These are phyloP conservation scores for Lampris megalopsis DNA, from an alignment of 2,113 vertebrate genomes.

Conservation along the genomic window DNA sequence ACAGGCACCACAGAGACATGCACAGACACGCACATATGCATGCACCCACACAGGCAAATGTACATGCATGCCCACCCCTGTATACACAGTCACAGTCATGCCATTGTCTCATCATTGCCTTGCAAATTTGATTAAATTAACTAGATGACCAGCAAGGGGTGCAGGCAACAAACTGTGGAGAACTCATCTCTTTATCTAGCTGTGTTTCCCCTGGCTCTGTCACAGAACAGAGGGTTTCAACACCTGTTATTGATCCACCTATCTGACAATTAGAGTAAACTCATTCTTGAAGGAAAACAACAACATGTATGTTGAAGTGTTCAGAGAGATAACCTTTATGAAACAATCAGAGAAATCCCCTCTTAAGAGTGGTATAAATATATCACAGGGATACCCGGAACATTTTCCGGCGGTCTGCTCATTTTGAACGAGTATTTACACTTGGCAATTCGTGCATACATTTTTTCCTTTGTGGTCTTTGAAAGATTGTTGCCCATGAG, in stretches of 20 bases:
- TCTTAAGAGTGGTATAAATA: background rate
- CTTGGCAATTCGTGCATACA: background rate
- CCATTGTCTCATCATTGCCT: constrained; percentile 39
- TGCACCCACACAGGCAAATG: background rate
- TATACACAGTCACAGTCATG: constrained; percentile 23
- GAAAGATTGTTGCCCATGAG: background rate
- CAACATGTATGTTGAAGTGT: background rate
- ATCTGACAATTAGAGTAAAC: constrained; percentile 27
- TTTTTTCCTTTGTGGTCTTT: background rate
- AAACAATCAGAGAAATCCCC: background rate
- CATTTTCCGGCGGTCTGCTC: no score
- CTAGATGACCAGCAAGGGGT: constrained; percentile 15
- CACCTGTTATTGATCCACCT: constrained; percentile 11
- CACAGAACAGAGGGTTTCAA: constrained; percentile 1
- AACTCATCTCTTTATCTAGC: constrained; percentile 12
- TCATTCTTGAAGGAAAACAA: background rate
- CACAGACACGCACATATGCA: background rate
- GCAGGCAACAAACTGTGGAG: constrained; percentile 17
- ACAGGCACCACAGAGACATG: constrained; percentile 4
- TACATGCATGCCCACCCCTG: background rate
- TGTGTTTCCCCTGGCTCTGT: background rate
- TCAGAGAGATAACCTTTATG: constrained; percentile 1
- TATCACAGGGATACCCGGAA: no score
- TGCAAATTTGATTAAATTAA: constrained; percentile 53
- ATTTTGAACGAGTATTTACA: no score